Conservation (phyloP, 2,113 vertebrate genomes). For the Ia io region DNA sequence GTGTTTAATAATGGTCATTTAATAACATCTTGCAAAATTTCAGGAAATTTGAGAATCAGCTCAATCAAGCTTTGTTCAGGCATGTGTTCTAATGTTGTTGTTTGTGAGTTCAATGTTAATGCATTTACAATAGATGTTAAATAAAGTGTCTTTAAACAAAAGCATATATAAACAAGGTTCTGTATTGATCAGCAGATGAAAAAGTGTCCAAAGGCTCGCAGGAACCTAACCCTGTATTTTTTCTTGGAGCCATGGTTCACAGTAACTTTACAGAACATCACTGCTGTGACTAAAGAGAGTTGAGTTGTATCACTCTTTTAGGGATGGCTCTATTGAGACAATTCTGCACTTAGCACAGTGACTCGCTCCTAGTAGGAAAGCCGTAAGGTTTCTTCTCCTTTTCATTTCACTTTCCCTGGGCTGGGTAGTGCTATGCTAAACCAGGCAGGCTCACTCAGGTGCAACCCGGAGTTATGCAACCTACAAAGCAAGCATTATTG, state of each 20-base stretch:
- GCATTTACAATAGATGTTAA: neutral
- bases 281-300: neutral
- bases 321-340: neutral
- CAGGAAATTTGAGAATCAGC: neutral
- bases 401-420: neutral
- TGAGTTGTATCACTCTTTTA: neutral
- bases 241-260: neutral
- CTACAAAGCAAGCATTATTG: neutral
- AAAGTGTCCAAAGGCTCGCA: neutral
- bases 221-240: neutral
- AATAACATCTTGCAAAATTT: neutral
- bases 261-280: neutral
- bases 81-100: neutral
- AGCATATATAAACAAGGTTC: neutral
- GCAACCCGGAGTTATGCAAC: neutral
- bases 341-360: neutral
- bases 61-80: neutral
- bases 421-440: neutral
- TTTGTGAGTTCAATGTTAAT: neutral
- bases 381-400: neutral
- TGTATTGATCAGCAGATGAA: neutral
- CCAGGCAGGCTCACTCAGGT: neutral
- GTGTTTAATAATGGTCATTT: neutral
- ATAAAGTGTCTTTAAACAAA: neutral
- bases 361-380: neutral